Evolutionary conservation across 2,113 vertebrate species (phyloP).

Genomic region (Mastomys natalensis): DNA sequence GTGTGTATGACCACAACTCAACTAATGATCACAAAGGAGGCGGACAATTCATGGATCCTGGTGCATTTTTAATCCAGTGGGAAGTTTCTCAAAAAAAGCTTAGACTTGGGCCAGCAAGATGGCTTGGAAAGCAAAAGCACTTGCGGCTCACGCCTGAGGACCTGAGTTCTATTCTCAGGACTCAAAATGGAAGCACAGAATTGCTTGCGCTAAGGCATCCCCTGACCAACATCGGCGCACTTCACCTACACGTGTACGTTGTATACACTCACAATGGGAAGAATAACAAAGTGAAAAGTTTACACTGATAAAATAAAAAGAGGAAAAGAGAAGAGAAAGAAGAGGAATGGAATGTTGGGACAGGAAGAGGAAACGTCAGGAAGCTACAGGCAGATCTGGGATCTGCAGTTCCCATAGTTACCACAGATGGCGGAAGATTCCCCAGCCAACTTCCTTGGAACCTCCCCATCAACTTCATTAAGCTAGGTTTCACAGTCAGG

Average conservation of each 20-base stretch:
- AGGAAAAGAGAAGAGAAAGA: not conserved
- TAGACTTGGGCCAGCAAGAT: not conserved
- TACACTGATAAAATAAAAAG: not conserved
- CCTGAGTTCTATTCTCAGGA: not conserved
- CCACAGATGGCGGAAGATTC: not conserved
- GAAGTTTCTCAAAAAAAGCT: not conserved
- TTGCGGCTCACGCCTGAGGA: not conserved
- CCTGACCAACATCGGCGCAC: not conserved
- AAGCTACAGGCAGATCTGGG: not conserved
- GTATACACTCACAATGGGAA: not conserved
- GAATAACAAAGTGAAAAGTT: not conserved
- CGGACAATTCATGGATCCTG: not conserved
- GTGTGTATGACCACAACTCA: not conserved
- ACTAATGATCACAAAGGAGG: not conserved
- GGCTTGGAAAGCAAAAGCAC: not conserved
- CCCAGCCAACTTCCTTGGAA: not conserved
- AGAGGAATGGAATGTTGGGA: not conserved
- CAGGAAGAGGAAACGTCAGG: not conserved
- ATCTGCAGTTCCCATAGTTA: not conserved
- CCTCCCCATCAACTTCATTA: not conserved
- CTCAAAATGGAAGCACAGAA: not conserved
- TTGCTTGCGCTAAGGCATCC: not conserved
- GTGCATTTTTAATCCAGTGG: not conserved
- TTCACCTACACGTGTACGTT: not conserved
- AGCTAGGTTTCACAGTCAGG: not conserved